Base-by-base conservation (phyloP, 2,888 invertebrate species). In the Stramonita haemastoma region DNA sequence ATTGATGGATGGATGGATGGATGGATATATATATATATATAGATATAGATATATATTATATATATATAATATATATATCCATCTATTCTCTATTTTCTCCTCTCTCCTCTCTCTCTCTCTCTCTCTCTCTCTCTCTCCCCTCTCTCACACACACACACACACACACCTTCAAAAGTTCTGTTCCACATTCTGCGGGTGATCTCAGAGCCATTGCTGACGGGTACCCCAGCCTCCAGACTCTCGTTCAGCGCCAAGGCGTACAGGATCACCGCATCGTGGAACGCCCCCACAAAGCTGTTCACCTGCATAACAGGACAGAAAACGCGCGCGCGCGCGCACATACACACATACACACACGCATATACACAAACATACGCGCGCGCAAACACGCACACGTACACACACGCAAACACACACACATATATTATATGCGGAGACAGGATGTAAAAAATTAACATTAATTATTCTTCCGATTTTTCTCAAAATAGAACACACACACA, bases 241-340 rank as follows among this genome's bases (percentile, higher is more conserved):
- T 98, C 98, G 95, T 98, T 98, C 17, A 99, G 96, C 0, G 98
- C 98, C 90, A 98, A 97, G 0, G 98, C 98, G 96, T 99, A 99
- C 73, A 99, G 97, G 0, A 99, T 97, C 32, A 99, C 98, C 0
- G 99, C 99, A 94, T 99, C 99, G 96, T 99, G 98, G 96, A 99
- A 98, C 4, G 99, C 98, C 0, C 98, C 98, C 89, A 98, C 98
- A 96, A 98, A 98, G 56, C 98, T 98, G 90, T 98, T 98, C 83
- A 98, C 98, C 92, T 98, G 93, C 17, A 94, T 5, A 22, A 46
- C 26, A 26, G 66, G 17, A 13, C 66, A 66, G 26, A 26, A 2
- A 66, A 66, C 5, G 26, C 19, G 66, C 2, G 8, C 46, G 46
- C 8, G 8, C 8, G 46, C 8, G 46, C 8, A 46, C 8, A 46